Evolutionary conservation across 1,140 invertebrate genomes (phyloP), one percentile per base, ranked within the genome.

Genomic region (Coenobita brevimanus): DNA sequence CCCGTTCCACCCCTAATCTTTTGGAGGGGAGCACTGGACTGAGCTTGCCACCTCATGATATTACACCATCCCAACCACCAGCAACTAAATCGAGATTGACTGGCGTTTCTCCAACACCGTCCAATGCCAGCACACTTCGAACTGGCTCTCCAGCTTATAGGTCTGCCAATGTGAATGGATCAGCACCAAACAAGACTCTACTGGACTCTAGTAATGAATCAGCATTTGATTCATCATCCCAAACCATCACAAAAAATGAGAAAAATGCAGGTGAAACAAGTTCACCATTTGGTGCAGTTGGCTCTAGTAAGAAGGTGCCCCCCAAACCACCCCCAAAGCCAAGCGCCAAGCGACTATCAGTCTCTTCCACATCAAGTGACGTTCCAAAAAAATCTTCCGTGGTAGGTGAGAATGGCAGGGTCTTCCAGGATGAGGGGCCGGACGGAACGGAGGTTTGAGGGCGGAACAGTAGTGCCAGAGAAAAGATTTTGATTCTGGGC

Each of bases 251-350:
- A 50, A 50, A 50, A n/a, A 41, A 38, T 69, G 46, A 79, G n/a
- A 75, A 82, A 4, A 81, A 80, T 21, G 6, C 33, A n/a, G 67
- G 24, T 43, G 43, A 64, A 33, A 69, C 83, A 57, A 67, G 62
- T 33, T 60, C 41, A 10, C 46, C 73, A 0, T 17, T 27, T 6
- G 46, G 38, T 21, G 33, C 67, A 46, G 86, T 21, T 10, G 38
- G 33, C 15, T 67, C 50, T 6, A 82, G 69, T 1, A 90, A 89
- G 67, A 92, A 92, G 89, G 91, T 91, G 30, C 91, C 92, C 13
- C 92, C 92, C 8, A 91, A 91, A 50, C 92, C 92, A 2, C 92
- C 92, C 21, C 92, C 92, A 50, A 92, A 92, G 89, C 92, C 92
- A 4, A 87, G 75, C 27, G 91, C 91, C 62, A 91, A 90, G 76